Base-by-base conservation (phyloP, 2,113 vertebrate species). In the Paracanthobrama guichenoti region DNA sequence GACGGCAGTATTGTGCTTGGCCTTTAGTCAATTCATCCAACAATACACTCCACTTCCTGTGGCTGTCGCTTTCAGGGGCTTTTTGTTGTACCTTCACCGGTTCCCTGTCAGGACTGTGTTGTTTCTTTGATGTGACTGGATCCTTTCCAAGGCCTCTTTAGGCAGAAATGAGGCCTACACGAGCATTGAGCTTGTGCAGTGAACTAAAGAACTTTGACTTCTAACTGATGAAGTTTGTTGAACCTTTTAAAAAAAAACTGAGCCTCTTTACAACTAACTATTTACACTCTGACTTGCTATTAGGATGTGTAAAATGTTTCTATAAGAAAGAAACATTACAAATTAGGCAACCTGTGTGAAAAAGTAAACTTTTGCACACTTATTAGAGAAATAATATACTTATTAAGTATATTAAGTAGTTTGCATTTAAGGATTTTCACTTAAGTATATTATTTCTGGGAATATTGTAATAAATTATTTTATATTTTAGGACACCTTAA, bases 1-100 rank as follows among this genome's bases (percentile, higher is more conserved):
- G 81, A 84, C 53, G 24, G 69, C 39, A 75, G 66, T 85, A 81
- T 79, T 85, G 78, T 85, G 77, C 73, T 84, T 87, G 86, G 64
- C 73, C 64, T 83, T 20, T 26, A 78, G 83, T 85, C 71, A 89
- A 71, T 84, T 85, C 80, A 39, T 66, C 50, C 67, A 75, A 87
- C 85, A 88, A 87, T 88, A 57, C 79, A 60, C 31, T 73, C 14
- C 28, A 67, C 84, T 85, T 88, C 84, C 84, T 84, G 75, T 59
- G 71, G 57, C 50, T 26, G 22, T 28, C 11, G 39, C 50, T 9
- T 69, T 79, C 75, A 31, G 26, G 55, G 81, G 26, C 2, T 48
- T 81, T 28, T 83, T 84, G 76, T 80, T 81, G 42, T 57, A 13
- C 48, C 44, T 81, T 81, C 62, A 53, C 44, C 46, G 42, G 77